Evolutionary conservation across 1,140 invertebrate genomes (phyloP).

Genomic region (Orchestia grillus): DNA sequence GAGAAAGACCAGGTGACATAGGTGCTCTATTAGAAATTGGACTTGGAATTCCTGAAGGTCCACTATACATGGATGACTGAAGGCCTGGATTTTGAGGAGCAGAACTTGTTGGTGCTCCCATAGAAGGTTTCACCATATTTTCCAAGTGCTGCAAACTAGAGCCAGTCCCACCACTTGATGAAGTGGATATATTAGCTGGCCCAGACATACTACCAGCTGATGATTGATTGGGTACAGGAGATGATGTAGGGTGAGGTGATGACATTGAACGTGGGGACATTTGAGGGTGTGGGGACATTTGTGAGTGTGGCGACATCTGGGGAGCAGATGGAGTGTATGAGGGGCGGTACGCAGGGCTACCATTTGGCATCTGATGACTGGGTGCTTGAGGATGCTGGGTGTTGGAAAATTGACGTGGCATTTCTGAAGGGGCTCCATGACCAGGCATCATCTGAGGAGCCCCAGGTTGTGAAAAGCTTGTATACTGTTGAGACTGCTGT

Average conservation of each 20-base stretch:
- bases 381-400: conserved; percentile 60
- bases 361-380: conserved; percentile 65
- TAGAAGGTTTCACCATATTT: conserved; percentile 65
- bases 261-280: conserved; percentile 66
- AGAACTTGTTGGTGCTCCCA: conserved; percentile 64
- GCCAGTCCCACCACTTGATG: conserved; percentile 58
- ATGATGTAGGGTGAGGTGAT: conserved; percentile 62
- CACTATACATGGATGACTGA: conserved; percentile 63
- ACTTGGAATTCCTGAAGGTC: conserved; percentile 62
- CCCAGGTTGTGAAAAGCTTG: neutral
- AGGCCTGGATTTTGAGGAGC: conserved; percentile 60
- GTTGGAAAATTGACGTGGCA: conserved; percentile 58
- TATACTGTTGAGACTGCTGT: neutral
- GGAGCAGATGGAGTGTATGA: conserved; percentile 65
- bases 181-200: conserved; percentile 55
- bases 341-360: conserved; percentile 63
- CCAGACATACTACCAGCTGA: conserved; percentile 59
- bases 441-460: conserved; percentile 42
- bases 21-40: conserved; percentile 63
- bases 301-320: conserved; percentile 66
- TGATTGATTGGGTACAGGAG: conserved; percentile 65
- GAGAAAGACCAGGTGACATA: conserved; percentile 64
- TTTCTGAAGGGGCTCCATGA: conserved; percentile 54
- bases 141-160: conserved; percentile 66
- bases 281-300: conserved; percentile 65